Base-by-base conservation (phyloP, 2,797 vertebrate genomes). In the Diplodus sargus region DNA sequence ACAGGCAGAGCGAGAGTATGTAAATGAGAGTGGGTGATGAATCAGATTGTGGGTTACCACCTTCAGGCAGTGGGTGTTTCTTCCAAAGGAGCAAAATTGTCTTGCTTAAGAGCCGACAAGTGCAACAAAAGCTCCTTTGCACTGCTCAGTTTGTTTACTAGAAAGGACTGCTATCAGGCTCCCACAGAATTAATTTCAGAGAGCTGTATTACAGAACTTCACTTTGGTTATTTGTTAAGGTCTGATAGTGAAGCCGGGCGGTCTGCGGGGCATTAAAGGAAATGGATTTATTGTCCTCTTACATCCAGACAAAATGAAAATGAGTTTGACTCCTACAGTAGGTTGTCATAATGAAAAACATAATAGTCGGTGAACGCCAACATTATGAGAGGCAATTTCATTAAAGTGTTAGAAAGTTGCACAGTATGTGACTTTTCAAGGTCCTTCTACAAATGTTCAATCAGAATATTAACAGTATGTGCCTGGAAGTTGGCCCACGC, bases 341-440 rank as follows among this genome's bases (percentile, higher is more conserved):
- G 78, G 78, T 67, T 89, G 90, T 92, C 86, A 88, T 90, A 87
- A 92, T 88, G 84, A 91, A 91, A 90, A 86, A 90, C 85, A 90
- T 84, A 86, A 90, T 83, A 83, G 85, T 65, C 34, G 8, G 76
- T 81, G 90, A 91, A 92, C 85, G 86, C 85, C 85, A 90, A 74
- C 81, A 82, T 93, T 93, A 89, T 88, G 79, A 87, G 82, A 89
- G 59, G 85, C 90, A 90, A 90, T 94, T 91, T 90, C 85, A 90
- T 93, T 92, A 86, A 89, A 85, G 85, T 63, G 15, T 75, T 74
- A 60, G 63, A 89, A 92, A 93, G 90, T 87, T 91, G 82, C 84
- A 74, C 70, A 73, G 74, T 69, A 42, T 78, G 79, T 85, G 88
- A 89, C 88, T 91, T 90, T 87, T 91, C 90, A 94, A 93, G 90